Base-by-base conservation (phyloP, 1,140 invertebrate genomes). In the Aphaenogaster ashmeadi region DNA sequence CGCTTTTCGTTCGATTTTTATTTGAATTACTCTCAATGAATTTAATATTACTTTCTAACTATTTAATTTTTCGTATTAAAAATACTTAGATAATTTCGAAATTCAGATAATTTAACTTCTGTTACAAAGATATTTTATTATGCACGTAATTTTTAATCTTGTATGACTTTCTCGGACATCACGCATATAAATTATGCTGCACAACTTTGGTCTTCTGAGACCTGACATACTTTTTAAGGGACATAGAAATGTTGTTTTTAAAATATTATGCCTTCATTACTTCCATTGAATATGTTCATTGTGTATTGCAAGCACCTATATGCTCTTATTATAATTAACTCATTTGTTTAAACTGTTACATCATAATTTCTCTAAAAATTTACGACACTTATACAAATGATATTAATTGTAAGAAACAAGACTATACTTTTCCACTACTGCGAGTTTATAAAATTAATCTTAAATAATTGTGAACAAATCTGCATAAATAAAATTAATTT, bases 171-270 rank as follows among this genome's bases (percentile, higher is more conserved):
- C 27, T 36, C 3, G 18, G 38, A 38, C 41, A 60, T 21, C 4
- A 21, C 36, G 79, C 66, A 83, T 83, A 38, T 47, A 47, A 83
- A 83, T 74, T 83, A 60, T 4, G 6, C 27, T 3, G 27, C 27
- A 74, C 74, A 74, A 71, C 36, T 83, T 81, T 56, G 38, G 44
- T 11, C 36, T 56, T 44, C 18, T 4, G 66, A 56, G 50, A 56
- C 27, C 21, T 44, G 36, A 52, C 62, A 67, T 52, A 67, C 33
- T 67, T 67, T 52, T 80, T 18, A 41, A 3, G 3, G n/a, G 41
- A 44, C 9, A 36, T 66, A 13, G 7, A 52, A 80, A 67, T 56
- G 33, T 77, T 9, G 54, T 15, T 80, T 54, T 67, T 38, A 52
- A 41, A 80, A 52, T 67, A 33, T 78, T 5, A 80, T 54, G 18